These are phyloP conservation scores for Merluccius polli DNA, from an alignment of 2,797 vertebrate species.

Conservation along the genomic window DNA sequence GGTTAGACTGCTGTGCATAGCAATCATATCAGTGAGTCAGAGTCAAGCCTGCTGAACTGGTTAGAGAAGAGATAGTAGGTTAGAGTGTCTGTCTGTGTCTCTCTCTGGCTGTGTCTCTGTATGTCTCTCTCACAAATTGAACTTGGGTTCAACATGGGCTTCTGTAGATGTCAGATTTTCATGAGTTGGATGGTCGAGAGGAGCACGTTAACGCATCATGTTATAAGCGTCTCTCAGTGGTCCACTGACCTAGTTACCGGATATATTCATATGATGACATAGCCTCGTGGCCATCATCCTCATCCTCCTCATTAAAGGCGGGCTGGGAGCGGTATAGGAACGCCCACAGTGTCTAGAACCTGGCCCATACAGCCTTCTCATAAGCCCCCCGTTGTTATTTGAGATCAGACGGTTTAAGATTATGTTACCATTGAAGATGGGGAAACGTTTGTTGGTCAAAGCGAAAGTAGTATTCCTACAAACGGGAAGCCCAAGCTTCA, in stretches of 20 bases:
- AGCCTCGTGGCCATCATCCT: not conserved
- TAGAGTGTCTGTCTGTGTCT: too few species aligned
- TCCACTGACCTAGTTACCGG: not conserved
- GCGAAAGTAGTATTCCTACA: not conserved
- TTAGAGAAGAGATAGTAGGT: not conserved
- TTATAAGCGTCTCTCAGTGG: not conserved
- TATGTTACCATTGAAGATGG: not conserved
- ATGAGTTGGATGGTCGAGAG: not conserved
- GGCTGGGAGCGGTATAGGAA: not conserved
- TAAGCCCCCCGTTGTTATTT: not conserved
- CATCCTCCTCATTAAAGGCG: not conserved
- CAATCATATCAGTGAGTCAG: not conserved
- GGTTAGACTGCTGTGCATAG: not conserved
- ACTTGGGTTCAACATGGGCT: not conserved
- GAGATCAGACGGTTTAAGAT: not conserved
- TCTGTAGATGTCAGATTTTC: not conserved
- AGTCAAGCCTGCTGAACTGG: conserved; percentile 2
- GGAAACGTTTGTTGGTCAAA: not conserved
- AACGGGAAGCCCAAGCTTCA: not conserved
- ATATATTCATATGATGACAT: not conserved
- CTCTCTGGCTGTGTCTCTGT: not conserved
- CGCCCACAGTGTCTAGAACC: not conserved
- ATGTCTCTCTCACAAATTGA: not conserved
- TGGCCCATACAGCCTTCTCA: not conserved
- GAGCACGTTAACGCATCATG: too few species aligned